phyloP scores from a whole-genome alignment of 2,797 vertebrate species.

The Ctenopoma multispine region DNA sequence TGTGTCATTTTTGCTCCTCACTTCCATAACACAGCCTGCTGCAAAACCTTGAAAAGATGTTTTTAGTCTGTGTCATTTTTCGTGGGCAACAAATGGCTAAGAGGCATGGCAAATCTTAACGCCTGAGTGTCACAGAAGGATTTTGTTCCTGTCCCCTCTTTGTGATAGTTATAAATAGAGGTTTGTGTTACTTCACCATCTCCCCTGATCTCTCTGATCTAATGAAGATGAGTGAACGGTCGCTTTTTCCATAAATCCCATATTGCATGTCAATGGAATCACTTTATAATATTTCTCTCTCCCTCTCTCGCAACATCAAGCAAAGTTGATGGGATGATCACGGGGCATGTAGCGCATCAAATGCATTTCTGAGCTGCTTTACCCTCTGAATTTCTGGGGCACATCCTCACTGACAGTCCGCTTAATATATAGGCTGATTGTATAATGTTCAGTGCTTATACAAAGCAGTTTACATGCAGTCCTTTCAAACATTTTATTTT shows the following conservation, averaged over 20 bases:
- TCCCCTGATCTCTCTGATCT: conserved; percentile 46
- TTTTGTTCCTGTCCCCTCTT: conserved; percentile 51
- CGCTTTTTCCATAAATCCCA: conserved; percentile 63
- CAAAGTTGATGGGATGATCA: conserved; percentile 78
- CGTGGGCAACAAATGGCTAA: conserved; percentile 42
- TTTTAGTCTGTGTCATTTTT: conserved; percentile 31
- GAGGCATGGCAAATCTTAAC: conserved; percentile 62
- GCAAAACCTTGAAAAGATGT: conserved; percentile 62
- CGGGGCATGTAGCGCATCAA: conserved; percentile 71
- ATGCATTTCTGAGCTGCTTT: conserved; percentile 70
- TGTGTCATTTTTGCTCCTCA: conserved; percentile 39
- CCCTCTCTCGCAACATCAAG: conserved; percentile 52
- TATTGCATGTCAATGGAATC: conserved; percentile 77
- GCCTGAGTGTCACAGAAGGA: conserved; percentile 46
- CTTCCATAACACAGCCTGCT: conserved; percentile 32
- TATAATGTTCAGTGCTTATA: conserved; percentile 44
- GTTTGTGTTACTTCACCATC: conserved; percentile 58
- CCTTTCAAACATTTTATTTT: conserved; percentile 48
- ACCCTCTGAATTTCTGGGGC: conserved; percentile 58
- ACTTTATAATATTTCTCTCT: conserved; percentile 65
- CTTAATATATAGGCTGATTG: conserved; percentile 55
- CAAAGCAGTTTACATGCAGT: conserved; percentile 33
- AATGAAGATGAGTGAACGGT: conserved; percentile 73
- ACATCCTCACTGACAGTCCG: conserved; percentile 43
- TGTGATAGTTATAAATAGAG: conserved; percentile 66